Conservation (phyloP, 2,797 vertebrate genomes). For the Hydrocynus forskahlii region DNA sequence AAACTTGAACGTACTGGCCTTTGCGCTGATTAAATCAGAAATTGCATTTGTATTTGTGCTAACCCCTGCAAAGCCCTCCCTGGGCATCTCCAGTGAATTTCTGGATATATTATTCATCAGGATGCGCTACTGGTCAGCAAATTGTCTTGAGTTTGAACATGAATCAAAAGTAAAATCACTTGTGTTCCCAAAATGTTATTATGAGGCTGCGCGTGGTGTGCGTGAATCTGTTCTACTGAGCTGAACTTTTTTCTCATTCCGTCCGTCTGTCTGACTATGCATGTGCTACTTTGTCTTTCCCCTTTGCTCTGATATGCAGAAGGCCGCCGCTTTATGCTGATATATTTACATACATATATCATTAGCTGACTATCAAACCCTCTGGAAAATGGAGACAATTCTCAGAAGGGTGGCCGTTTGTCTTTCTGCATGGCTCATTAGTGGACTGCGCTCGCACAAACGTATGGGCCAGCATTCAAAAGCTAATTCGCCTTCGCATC, state of each 20-base stretch:
- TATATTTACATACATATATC: constrained; percentile 58
- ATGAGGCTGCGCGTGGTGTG: background rate
- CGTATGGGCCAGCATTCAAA: constrained; percentile 75
- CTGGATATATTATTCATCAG: background rate
- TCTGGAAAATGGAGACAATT: constrained; percentile 50
- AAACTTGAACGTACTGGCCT: background rate
- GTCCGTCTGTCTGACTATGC: background rate
- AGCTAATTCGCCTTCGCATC: constrained; percentile 80
- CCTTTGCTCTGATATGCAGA: constrained; percentile 74
- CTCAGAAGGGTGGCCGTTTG: constrained; percentile 65
- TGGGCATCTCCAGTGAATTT: background rate
- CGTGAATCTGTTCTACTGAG: background rate
- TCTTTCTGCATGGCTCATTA: constrained; percentile 75
- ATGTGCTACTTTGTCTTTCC: background rate
- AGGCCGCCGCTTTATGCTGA: constrained; percentile 66
- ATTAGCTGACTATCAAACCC: constrained; percentile 46
- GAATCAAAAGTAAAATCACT: background rate
- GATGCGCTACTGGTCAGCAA: background rate
- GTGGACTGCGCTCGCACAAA: constrained; percentile 69
- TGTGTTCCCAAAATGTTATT: background rate
- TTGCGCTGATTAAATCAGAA: background rate
- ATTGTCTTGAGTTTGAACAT: constrained; percentile 6
- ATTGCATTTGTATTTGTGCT: background rate
- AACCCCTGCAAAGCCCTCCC: background rate
- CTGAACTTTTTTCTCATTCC: background rate